These are phyloP conservation scores for Diphyllodes magnificus DNA, from an alignment of 2,113 vertebrate species.

Conservation along the genomic window DNA sequence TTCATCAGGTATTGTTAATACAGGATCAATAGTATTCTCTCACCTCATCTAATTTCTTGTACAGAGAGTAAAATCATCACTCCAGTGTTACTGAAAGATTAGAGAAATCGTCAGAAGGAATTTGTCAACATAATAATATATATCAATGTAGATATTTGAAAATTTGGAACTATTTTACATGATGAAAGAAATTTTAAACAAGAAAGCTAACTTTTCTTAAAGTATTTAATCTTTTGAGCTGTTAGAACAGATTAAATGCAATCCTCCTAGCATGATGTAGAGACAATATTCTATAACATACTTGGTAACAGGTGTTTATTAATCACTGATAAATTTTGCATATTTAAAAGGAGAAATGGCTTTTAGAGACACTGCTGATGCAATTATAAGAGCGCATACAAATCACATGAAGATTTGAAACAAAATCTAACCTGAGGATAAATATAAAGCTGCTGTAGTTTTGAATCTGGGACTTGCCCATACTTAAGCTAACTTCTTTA, in stretches of 20 bases:
- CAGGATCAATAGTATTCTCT: not conserved
- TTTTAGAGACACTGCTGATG: not conserved
- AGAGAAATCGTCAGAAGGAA: not conserved
- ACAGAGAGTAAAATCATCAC: not conserved
- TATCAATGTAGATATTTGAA: not conserved
- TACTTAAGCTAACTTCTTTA: not conserved
- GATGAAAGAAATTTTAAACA: not conserved
- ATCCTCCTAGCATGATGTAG: not conserved
- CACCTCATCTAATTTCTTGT: not conserved
- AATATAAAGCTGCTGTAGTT: not conserved
- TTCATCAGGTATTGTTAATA: not conserved
- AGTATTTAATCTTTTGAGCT: not conserved
- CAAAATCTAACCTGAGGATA: not conserved
- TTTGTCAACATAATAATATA: not conserved
- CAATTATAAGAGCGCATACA: not conserved
- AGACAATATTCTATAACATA: not conserved
- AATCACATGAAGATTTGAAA: not conserved
- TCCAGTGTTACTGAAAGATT: not conserved
- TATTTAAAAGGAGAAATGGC: constrained; percentile 18
- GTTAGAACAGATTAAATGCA: not conserved
- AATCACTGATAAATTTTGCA: constrained; percentile 41
- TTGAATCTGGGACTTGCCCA: not conserved
- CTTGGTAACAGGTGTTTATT: constrained; percentile 43
- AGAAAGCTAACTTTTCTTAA: not conserved
- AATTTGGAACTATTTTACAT: not conserved